These are phyloP conservation scores for Acrobasis consociella DNA, from an alignment of 2,888 invertebrate genomes.

Conservation along the genomic window DNA sequence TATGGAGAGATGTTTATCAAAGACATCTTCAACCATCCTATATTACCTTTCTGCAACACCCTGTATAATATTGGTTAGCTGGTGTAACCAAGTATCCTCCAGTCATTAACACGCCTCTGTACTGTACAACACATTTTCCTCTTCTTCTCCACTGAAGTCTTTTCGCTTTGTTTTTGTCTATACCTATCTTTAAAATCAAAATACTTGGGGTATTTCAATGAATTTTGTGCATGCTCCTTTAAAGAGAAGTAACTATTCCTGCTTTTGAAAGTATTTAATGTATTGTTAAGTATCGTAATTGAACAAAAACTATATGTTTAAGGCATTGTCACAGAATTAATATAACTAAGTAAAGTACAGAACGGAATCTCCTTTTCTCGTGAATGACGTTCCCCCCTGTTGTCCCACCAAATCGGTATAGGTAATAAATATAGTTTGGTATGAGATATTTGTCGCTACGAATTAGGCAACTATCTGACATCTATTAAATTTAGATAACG, in stretches of 20 bases:
- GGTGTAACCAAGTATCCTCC: slow-evolving; percentile 53
- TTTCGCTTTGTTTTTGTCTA: slow-evolving; percentile 48
- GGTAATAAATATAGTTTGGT: too few species aligned
- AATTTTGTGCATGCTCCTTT: slow-evolving; percentile 45
- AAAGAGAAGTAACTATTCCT: not conserved
- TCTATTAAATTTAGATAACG: too few species aligned
- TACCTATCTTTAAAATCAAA: slow-evolving; percentile 30
- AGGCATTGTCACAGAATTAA: too few species aligned
- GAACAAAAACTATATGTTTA: too few species aligned
- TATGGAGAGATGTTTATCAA: not conserved
- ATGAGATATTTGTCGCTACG: too few species aligned
- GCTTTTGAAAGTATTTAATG: not conserved
- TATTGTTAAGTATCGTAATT: not conserved
- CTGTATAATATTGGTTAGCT: slow-evolving; percentile 37
- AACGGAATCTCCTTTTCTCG: too few species aligned
- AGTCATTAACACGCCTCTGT: slow-evolving; percentile 62
- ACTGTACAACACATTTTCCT: slow-evolving; percentile 54
- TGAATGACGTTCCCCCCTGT: too few species aligned
- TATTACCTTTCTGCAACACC: not conserved
- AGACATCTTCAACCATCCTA: not conserved
- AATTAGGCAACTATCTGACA: too few species aligned
- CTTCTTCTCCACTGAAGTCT: slow-evolving; percentile 53
- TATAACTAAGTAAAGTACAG: too few species aligned
- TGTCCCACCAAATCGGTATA: too few species aligned
- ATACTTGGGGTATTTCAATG: slow-evolving; percentile 50